These are phyloP conservation scores for Dusona sp. DNA, from an alignment of 2,888 invertebrate genomes.

Conservation along the genomic window DNA sequence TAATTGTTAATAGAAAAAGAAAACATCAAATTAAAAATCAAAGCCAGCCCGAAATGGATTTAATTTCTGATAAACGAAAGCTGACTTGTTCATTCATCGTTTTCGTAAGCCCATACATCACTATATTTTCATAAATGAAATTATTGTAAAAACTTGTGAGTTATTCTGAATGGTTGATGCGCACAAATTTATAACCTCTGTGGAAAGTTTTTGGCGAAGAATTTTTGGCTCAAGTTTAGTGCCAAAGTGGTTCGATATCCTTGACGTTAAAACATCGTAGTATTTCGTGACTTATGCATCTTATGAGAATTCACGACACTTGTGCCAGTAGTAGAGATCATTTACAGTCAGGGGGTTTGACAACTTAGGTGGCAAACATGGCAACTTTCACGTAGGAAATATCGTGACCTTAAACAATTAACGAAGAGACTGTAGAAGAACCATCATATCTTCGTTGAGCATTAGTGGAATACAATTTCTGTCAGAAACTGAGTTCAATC, in stretches of 20 bases:
- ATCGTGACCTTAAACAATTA: slow-evolving; percentile 4
- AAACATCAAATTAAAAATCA: background rate
- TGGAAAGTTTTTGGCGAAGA: background rate
- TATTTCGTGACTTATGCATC: background rate
- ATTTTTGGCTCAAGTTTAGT: slow-evolving; percentile 32
- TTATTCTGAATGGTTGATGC: background rate
- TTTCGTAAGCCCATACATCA: background rate
- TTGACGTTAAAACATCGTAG: background rate
- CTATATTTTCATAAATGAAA: background rate
- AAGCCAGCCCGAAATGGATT: background rate
- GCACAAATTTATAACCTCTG: background rate
- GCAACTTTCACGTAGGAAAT: slow-evolving; percentile 14
- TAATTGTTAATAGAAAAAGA: background rate
- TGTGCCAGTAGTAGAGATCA: slow-evolving; percentile 32
- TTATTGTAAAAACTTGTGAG: background rate
- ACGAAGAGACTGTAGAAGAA: background rate
- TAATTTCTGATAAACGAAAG: background rate
- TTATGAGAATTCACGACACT: background rate
- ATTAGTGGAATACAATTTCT: no score
- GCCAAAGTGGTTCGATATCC: slow-evolving; percentile 38
- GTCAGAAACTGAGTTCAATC: no score
- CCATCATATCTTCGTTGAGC: no score
- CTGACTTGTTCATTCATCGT: background rate
- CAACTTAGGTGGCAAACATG: background rate
- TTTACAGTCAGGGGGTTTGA: slow-evolving; percentile 14